Evolutionary conservation across 2,113 vertebrate species (phyloP).

Genomic region (Gavia stellata): DNA sequence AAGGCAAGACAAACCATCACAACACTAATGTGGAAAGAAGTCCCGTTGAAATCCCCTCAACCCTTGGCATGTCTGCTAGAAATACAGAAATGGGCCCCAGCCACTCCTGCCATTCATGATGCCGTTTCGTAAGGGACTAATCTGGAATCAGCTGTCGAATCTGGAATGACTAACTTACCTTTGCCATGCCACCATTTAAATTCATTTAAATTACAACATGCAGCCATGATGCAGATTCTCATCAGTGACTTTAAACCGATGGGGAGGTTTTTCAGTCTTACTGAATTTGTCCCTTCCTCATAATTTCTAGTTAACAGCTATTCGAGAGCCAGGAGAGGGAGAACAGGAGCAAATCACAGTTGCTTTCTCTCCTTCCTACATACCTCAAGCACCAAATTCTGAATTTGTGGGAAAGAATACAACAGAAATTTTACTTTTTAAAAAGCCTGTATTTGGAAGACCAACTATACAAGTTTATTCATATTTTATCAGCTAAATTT

Average conservation of each 20-base stretch:
- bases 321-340: neutral
- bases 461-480: neutral
- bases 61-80: neutral
- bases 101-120: neutral
- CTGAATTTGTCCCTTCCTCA: neutral
- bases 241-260: neutral
- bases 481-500: neutral
- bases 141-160: neutral
- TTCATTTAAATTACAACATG: neutral
- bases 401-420: neutral
- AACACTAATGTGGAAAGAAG: neutral
- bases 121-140: neutral
- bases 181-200: neutral
- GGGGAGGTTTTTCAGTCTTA: neutral
- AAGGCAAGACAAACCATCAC: neutral
- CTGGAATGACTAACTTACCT: neutral
- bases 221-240: neutral
- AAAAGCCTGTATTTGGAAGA: neutral
- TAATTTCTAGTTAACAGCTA: neutral
- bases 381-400: neutral
- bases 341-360: neutral
- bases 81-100: neutral
- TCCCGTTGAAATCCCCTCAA: neutral
- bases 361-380: neutral
- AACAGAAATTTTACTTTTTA: neutral